Evolutionary conservation across 2,797 vertebrate species (phyloP).

Genomic region (Rachycentron canadum): DNA sequence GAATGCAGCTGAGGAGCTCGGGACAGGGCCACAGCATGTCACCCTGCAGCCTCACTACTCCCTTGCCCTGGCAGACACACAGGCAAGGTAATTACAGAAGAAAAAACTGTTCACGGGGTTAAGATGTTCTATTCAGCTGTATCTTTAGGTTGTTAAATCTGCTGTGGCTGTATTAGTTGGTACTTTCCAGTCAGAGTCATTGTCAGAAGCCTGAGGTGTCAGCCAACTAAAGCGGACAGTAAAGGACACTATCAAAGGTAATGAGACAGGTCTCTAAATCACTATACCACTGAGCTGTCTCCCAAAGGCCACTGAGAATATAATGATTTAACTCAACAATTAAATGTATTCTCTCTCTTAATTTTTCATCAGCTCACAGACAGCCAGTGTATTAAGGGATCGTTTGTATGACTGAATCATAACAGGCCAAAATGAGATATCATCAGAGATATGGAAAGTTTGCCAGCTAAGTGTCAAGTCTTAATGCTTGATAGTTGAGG

Average conservation of each 20-base stretch:
- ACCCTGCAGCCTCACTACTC: constrained; percentile 50
- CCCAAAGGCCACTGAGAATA: not conserved
- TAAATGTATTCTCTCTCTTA: not conserved
- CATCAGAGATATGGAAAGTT: constrained; percentile 14
- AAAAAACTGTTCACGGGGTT: not conserved
- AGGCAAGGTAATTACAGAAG: constrained; percentile 55
- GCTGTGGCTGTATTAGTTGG: not conserved
- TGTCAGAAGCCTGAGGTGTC: not conserved
- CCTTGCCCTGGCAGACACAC: constrained; percentile 58
- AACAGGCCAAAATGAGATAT: constrained; percentile 2
- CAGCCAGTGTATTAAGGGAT: constrained; percentile 1
- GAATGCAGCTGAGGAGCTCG: constrained; percentile 62
- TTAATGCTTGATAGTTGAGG: not conserved
- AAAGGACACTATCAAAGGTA: not conserved
- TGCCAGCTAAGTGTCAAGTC: constrained; percentile 1
- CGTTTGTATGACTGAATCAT: not conserved
- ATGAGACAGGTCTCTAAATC: constrained; percentile 11
- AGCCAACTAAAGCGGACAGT: not conserved
- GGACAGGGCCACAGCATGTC: constrained; percentile 49
- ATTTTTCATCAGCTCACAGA: not conserved
- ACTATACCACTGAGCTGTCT: not conserved
- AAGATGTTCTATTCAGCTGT: not conserved
- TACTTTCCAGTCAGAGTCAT: not conserved
- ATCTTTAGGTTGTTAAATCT: not conserved
- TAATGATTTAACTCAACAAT: not conserved